These are phyloP conservation scores for Pontoporia blainvillei DNA, from an alignment of 2,113 vertebrate genomes.

Conservation along the genomic window DNA sequence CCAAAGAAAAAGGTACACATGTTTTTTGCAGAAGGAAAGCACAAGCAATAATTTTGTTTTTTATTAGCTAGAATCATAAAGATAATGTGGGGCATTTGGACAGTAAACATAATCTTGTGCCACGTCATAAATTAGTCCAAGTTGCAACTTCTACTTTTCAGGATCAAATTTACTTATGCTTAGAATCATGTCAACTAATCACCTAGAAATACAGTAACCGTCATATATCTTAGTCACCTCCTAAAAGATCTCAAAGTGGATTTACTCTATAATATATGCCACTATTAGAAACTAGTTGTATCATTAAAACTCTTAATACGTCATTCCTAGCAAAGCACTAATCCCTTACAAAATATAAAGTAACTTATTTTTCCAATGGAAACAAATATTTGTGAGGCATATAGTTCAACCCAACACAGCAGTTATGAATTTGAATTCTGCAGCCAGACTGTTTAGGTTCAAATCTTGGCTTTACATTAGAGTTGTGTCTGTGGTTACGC, in stretches of 20 bases:
- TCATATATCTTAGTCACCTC: not conserved
- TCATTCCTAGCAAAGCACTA: not conserved
- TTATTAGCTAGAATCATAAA: slow-evolving; percentile 5
- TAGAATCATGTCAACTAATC: not conserved
- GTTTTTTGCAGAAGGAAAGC: slow-evolving; percentile 13
- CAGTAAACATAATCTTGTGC: not conserved
- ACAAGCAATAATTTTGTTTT: not conserved
- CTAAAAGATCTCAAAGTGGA: not conserved
- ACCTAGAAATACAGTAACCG: not conserved
- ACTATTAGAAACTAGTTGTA: not conserved
- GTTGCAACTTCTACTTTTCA: not conserved
- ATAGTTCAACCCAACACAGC: not conserved
- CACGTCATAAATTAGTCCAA: not conserved
- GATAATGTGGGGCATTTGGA: not conserved
- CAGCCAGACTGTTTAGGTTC: not conserved
- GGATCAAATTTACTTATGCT: slow-evolving; percentile 22
- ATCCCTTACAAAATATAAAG: not conserved
- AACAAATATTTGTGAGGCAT: not conserved
- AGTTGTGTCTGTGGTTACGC: not conserved
- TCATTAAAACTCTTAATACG: not conserved
- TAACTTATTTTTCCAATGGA: not conserved
- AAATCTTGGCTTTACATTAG: not conserved
- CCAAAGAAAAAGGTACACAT: not conserved
- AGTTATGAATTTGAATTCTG: not conserved
- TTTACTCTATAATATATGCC: not conserved